Evolutionary conservation across 2,888 invertebrate species (phyloP).

Genomic region (Heliconius sara): DNA sequence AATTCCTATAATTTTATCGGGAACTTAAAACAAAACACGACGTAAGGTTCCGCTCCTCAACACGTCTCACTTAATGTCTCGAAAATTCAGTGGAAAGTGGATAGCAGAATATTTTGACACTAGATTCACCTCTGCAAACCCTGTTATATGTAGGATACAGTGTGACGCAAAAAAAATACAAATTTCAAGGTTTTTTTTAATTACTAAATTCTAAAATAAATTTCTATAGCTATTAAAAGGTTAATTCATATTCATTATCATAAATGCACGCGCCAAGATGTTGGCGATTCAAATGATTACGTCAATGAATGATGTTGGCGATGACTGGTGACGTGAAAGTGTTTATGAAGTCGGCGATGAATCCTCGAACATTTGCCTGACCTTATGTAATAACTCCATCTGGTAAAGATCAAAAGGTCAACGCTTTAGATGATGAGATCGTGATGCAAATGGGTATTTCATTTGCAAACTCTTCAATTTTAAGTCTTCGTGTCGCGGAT

Average conservation of each 20-base stretch:
- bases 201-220: not conserved
- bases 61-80: too few species aligned
- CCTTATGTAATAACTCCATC: conserved; percentile 72
- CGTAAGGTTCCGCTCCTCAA: too few species aligned
- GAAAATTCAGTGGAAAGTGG: too few species aligned
- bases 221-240: not conserved
- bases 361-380: conserved; percentile 71
- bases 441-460: conserved; percentile 47
- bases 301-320: conserved; percentile 51
- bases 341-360: conserved; percentile 70
- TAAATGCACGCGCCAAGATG: conserved; percentile 25
- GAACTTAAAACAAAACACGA: not conserved
- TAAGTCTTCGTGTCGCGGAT: conserved; percentile 14
- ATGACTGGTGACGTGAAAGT: conserved; percentile 69
- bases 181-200: not conserved
- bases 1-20: not conserved
- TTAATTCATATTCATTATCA: not conserved
- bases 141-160: too few species aligned
- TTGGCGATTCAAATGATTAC: conserved; percentile 41
- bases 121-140: too few species aligned
- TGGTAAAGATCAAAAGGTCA: conserved; percentile 70
- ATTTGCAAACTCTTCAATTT: conserved; percentile 41
- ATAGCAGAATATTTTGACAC: too few species aligned
- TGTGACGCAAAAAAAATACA: not conserved
- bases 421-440: conserved; percentile 46